A percentile compares a stretch with the other conserved stretches of the same genome.
Conservation (phyloP, 2,797 vertebrate genomes). For the Xerus rutilus region DNA sequence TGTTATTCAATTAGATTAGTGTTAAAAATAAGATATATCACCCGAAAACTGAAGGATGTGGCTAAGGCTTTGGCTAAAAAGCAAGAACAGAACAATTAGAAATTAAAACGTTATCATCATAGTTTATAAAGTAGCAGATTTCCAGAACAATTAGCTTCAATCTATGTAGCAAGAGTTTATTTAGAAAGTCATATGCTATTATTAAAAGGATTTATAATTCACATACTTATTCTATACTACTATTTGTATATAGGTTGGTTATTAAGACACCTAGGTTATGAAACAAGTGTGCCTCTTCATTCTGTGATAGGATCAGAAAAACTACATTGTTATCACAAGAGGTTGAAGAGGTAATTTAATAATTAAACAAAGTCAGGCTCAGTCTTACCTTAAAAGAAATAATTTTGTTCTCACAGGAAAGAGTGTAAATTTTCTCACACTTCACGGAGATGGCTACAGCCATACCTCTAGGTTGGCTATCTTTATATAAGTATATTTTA, state of each 20-base stretch:
- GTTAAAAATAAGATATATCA: constrained; percentile 27
- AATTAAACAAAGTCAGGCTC: background rate
- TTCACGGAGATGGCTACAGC: constrained; percentile 74
- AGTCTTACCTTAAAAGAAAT: constrained; percentile 82
- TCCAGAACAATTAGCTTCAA: background rate
- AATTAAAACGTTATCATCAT: constrained; percentile 50
- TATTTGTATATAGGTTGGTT: constrained; percentile 1
- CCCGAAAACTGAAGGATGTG: constrained; percentile 32
- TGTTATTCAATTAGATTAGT: constrained; percentile 48
- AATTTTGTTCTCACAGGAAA: constrained; percentile 76
- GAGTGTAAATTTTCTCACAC: constrained; percentile 2
- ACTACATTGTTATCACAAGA: background rate
- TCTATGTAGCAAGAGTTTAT: constrained; percentile 1
- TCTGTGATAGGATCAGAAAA: background rate
- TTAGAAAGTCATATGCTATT: background rate
- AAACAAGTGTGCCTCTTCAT: background rate
- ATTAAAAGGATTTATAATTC: background rate
- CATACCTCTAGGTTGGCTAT: background rate
- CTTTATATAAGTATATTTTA: constrained; percentile 73
- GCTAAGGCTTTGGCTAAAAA: background rate
- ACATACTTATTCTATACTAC: background rate
- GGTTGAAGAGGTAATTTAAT: background rate
- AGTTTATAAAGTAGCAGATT: background rate
- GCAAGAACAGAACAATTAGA: constrained; percentile 51
- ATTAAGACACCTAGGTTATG: background rate